Percentiles rank a stretch among this genome's conserved stretches.
Evolutionary conservation across 1,140 invertebrate species (phyloP).

Genomic region (Brachionus koreanus): DNA sequence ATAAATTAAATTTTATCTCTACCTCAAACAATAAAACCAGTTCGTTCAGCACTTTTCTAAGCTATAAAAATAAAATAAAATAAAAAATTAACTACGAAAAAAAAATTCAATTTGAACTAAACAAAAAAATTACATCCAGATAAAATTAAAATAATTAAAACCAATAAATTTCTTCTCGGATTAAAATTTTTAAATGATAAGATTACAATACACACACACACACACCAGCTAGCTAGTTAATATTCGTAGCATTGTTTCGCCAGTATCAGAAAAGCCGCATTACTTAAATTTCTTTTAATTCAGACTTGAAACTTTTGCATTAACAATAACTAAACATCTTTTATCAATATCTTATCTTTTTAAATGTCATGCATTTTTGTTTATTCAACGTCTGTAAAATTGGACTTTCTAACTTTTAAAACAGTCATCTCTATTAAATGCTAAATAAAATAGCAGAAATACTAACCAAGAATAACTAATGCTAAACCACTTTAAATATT

Average conservation of each 20-base stretch:
- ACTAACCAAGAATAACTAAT: too few relatives aligned
- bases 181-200: neutral
- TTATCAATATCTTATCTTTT: neutral
- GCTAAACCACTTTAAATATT: too few relatives aligned
- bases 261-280: neutral
- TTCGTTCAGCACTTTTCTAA: conserved; percentile 26
- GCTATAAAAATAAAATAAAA: neutral
- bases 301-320: neutral
- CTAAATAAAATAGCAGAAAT: too few relatives aligned
- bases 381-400: neutral
- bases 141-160: conserved; percentile 42
- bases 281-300: neutral
- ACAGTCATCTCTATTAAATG: neutral
- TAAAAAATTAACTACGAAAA: neutral
- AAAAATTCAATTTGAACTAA: neutral
- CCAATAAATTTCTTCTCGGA: conserved; percentile 29
- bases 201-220: neutral
- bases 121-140: conserved; percentile 38
- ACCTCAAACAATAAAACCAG: neutral
- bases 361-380: neutral
- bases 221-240: neutral
- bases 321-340: neutral
- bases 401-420: neutral
- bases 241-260: neutral
- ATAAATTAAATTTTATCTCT: conserved; percentile 19